A percentile compares a stretch with the other conserved stretches of the same genome.
These are phyloP conservation scores for Amphipoea oculea DNA, from an alignment of 2,888 invertebrate genomes.

Conservation along the genomic window DNA sequence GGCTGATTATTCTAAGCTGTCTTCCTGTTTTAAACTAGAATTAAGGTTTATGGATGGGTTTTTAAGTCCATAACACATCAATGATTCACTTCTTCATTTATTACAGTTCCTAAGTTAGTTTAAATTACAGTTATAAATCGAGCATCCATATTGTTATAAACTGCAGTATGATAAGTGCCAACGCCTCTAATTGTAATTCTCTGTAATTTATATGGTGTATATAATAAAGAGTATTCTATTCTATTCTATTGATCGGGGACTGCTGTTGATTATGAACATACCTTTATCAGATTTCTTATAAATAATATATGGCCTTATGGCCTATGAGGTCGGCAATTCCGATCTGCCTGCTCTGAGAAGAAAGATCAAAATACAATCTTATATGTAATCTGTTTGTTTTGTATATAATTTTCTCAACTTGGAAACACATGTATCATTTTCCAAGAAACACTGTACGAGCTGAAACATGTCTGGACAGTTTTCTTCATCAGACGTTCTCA, in stretches of 20 bases:
- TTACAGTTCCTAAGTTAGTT: not conserved
- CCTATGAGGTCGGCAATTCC: too few relatives aligned
- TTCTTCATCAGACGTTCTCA: conserved; percentile 28
- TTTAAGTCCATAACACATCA: not conserved
- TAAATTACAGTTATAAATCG: not conserved
- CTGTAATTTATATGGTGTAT: too few relatives aligned
- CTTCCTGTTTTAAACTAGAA: too few relatives aligned
- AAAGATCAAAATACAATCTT: not conserved
- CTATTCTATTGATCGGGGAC: not conserved
- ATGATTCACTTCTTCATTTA: not conserved
- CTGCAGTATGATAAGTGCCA: not conserved
- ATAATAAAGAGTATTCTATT: too few relatives aligned
- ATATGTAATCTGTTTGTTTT: not conserved
- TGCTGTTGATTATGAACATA: too few relatives aligned
- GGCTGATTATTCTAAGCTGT: too few relatives aligned
- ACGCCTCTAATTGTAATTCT: not conserved
- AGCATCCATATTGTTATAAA: not conserved
- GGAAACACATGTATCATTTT: not conserved
- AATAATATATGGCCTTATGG: too few relatives aligned
- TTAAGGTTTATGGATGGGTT: not conserved
- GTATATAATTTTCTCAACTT: not conserved
- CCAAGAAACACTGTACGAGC: not conserved
- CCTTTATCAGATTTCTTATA: too few relatives aligned
- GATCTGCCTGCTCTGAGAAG: too few relatives aligned
- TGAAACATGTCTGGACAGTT: conserved; percentile 1